A percentile compares a stretch with the other conserved stretches of the same genome.
These are phyloP conservation scores for Columbina picui DNA, from an alignment of 2,113 vertebrate species.

Conservation along the genomic window DNA sequence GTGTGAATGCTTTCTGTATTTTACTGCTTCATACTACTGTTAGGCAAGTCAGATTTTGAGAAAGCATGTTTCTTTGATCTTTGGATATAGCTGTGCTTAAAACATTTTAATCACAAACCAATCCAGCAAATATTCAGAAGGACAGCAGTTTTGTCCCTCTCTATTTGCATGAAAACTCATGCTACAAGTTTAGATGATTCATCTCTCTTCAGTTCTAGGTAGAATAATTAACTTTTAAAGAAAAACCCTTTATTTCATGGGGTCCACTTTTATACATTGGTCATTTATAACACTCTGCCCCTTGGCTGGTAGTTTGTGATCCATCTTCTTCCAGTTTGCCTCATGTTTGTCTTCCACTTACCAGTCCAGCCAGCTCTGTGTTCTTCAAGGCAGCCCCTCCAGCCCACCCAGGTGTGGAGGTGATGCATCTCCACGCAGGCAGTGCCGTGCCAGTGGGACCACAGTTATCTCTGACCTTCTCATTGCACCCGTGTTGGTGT, in stretches of 20 bases:
- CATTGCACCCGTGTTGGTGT: rapidly evolving
- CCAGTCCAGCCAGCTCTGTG: neutral
- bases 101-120: neutral
- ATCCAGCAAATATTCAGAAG: neutral
- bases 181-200: neutral
- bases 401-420: neutral
- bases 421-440: rapidly evolving
- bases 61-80: neutral
- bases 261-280: neutral
- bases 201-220: neutral
- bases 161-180: neutral
- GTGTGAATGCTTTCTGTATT: neutral
- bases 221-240: neutral
- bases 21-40: neutral
- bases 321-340: neutral
- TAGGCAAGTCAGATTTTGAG: neutral
- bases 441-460: rapidly evolving
- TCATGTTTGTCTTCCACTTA: neutral
- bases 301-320: neutral
- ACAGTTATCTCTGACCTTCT: neutral
- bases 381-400: neutral
- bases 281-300: neutral
- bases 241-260: neutral
- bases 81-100: neutral
- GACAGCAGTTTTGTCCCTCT: neutral